phyloP scores from a whole-genome alignment of 2,113 vertebrate genomes.

The Apodemus sylvaticus region DNA sequence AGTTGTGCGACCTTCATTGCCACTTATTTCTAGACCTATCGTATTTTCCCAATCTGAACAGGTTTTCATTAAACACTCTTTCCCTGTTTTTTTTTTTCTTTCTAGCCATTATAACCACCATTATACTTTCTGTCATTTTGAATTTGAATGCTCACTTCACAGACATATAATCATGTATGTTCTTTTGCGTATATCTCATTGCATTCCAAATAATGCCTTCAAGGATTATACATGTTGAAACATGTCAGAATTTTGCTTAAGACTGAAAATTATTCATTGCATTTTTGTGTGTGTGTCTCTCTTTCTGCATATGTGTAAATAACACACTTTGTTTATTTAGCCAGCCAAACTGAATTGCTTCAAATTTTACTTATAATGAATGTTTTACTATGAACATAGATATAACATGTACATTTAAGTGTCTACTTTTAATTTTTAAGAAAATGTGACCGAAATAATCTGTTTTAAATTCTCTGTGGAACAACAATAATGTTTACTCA shows the following conservation, averaged over 20 bases:
- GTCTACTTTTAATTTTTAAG: not conserved
- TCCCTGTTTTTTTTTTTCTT: rapidly evolving
- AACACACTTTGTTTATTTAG: not conserved
- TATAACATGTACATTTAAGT: not conserved
- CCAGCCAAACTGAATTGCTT: not conserved
- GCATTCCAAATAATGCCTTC: not conserved
- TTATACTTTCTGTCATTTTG: not conserved
- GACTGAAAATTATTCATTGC: not conserved
- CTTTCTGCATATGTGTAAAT: not conserved
- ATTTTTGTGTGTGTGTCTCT: not conserved
- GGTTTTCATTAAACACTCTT: not conserved
- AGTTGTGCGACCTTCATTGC: not conserved
- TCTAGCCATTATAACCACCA: not conserved
- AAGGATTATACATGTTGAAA: not conserved
- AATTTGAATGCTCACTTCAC: not conserved
- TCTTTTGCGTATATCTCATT: not conserved
- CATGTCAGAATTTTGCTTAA: not conserved
- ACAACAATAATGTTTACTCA: not conserved
- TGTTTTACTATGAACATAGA: not conserved
- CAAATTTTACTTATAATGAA: not conserved
- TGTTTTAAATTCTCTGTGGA: not conserved
- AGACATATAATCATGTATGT: not conserved
- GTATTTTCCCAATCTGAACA: not conserved
- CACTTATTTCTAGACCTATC: not conserved
- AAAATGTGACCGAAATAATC: not conserved